phyloP scores from a whole-genome alignment of 2,888 invertebrate species.

The Drosophila antonietae region DNA sequence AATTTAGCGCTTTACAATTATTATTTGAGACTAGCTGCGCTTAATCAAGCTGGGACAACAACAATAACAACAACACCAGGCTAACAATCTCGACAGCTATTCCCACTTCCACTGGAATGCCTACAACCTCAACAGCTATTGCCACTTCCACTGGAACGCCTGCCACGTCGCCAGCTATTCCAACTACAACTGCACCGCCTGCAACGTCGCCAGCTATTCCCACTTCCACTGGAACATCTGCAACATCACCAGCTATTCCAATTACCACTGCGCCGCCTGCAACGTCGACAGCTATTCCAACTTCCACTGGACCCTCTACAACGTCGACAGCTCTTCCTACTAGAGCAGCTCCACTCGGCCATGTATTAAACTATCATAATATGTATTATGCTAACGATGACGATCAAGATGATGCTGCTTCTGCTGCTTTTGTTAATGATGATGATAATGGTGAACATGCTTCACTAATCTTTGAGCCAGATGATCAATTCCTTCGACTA shows the following conservation, averaged over 20 bases:
- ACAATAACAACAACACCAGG: too few relatives aligned
- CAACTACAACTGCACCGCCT: too few relatives aligned
- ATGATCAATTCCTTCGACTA: conserved; percentile 31
- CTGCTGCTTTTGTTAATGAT: neutral
- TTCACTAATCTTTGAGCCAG: conserved; percentile 1
- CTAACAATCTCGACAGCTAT: neutral
- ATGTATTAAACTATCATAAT: neutral
- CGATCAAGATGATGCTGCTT: neutral
- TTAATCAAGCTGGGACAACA: neutral
- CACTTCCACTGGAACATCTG: neutral
- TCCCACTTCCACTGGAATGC: conserved; percentile 5
- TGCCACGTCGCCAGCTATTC: neutral
- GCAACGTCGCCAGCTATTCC: too few relatives aligned
- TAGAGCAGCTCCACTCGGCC: neutral
- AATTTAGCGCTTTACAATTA: conserved; percentile 3
- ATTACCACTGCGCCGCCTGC: neutral
- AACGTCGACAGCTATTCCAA: neutral
- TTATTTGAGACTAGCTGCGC: neutral
- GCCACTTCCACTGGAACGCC: too few relatives aligned
- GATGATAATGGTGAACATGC: conserved; percentile 1
- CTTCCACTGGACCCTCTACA: neutral
- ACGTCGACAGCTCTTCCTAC: neutral
- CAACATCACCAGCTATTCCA: conserved; percentile 10
- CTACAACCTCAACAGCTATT: neutral
- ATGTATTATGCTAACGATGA: conserved; percentile 1